Percentiles rank a stretch among this genome's conserved stretches.
These are phyloP conservation scores for Coenonympha arcania DNA, from an alignment of 2,888 invertebrate species.

Conservation along the genomic window DNA sequence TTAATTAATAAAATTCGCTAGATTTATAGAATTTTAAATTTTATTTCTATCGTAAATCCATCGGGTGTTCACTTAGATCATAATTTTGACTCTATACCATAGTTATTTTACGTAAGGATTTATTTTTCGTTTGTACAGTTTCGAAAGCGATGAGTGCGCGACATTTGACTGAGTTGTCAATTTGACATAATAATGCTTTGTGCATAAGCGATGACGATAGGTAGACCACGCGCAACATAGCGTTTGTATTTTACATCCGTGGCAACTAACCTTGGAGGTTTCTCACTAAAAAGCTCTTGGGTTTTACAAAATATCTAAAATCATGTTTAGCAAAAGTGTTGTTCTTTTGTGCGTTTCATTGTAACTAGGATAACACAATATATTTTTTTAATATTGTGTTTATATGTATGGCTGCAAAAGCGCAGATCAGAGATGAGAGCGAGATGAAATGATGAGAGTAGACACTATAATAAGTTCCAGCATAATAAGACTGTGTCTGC, in stretches of 20 bases:
- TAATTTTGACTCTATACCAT: conserved; percentile 40
- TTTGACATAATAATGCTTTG: background rate
- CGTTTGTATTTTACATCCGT: background rate
- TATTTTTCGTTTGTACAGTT: conserved; percentile 8
- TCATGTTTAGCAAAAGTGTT: no score
- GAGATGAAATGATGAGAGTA: no score
- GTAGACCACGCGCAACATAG: background rate
- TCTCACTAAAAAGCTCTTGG: no score
- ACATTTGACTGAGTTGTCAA: background rate
- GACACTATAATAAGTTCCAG: no score
- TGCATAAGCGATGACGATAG: no score
- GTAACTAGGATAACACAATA: no score
- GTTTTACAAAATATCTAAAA: no score
- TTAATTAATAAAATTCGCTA: conserved; percentile 16
- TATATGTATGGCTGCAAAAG: no score
- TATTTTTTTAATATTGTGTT: no score
- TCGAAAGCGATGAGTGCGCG: background rate
- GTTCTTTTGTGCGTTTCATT: no score
- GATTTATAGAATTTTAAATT: conserved; percentile 18
- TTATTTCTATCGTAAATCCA: conserved; percentile 12
- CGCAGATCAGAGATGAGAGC: no score
- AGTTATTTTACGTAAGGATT: conserved; percentile 12
- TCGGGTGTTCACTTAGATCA: conserved; percentile 48
- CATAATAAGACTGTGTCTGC: no score
- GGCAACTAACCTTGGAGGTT: background rate